Conservation (phyloP, 2,888 invertebrate species). For the Chrysolina haemoptera region DNA sequence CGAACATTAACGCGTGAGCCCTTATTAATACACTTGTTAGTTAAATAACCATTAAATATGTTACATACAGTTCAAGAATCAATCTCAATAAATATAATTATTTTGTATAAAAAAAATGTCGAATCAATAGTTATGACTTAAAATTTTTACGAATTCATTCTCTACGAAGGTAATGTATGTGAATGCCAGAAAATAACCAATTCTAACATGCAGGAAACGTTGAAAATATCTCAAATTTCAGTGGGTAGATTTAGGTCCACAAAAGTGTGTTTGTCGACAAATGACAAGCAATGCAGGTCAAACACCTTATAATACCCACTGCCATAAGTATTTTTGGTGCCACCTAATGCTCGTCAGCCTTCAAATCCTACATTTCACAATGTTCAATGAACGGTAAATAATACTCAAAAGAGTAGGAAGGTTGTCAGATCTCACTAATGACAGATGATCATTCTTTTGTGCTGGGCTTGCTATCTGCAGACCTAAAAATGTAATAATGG, state of each 20-base stretch:
- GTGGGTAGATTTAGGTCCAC: neutral
- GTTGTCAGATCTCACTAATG: conserved; percentile 19
- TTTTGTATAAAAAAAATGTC: too few species aligned
- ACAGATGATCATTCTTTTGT: conserved; percentile 30
- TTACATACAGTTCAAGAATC: too few species aligned
- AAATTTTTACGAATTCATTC: too few species aligned
- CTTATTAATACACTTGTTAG: too few species aligned
- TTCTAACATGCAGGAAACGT: too few species aligned
- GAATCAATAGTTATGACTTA: too few species aligned
- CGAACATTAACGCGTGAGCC: too few species aligned
- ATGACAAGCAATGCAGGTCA: neutral
- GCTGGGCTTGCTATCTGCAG: conserved; percentile 5
- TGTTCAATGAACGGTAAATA: conserved; percentile 4
- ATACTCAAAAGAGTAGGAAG: neutral
- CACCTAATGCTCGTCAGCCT: neutral
- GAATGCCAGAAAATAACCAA: too few species aligned
- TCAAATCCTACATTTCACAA: neutral
- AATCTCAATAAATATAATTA: too few species aligned
- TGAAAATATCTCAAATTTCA: neutral
- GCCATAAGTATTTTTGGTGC: conserved; percentile 1
- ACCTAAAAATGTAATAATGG: neutral
- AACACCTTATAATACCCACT: neutral
- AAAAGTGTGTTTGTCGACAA: neutral
- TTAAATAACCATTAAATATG: too few species aligned
- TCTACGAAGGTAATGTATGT: too few species aligned